Base-by-base conservation (phyloP, 2,113 vertebrate species). In the Fulica atra region DNA sequence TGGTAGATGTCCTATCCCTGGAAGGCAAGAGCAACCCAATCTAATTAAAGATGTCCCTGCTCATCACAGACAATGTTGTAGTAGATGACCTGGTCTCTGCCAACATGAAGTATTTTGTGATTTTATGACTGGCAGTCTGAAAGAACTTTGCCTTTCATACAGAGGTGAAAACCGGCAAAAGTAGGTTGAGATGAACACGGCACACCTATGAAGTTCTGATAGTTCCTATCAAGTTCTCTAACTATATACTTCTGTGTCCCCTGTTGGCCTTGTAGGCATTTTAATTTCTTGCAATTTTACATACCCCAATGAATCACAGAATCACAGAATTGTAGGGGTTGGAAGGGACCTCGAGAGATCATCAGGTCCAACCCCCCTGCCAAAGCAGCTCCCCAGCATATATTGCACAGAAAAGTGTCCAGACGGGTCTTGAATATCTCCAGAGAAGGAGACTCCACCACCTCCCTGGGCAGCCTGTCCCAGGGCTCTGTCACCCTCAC, bases 241-340 rank as follows among this genome's bases (percentile, higher is more conserved):
- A 0, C 3, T 19, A 2, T 24, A 3, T 31, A 80, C 20, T 48
- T 63, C 18, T 35, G 1, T 65, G 6, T 69, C 11, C 36, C 23
- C 7, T 40, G 8, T 9, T 70, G 4, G 26, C 61, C 10, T 77
- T 7, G 57, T 3, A 70, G 5, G 54, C 10, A 13, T 59, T 77
- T 4, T 25, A 1, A 61, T 86, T 86, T 64, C 31, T n/a, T 71
- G 3, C 4, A 16, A 48, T 50, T 93, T 72, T 33, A 46, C 21
- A 28, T 16, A 59, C 3, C 3, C 44, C 0, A 0, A 7, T 53
- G 29, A 40, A 76, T 2, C 3, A 72, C 5, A n/a, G n/a, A n/a
- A n/a, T n/a, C n/a, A n/a, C n/a, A n/a, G n/a, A n/a, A n/a, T n/a
- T n/a, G n/a, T n/a, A n/a, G n/a, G n/a, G n/a, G n/a, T n/a, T n/a